These are phyloP conservation scores for Vanacampus margaritifer DNA, from an alignment of 2,113 vertebrate species.

Conservation along the genomic window DNA sequence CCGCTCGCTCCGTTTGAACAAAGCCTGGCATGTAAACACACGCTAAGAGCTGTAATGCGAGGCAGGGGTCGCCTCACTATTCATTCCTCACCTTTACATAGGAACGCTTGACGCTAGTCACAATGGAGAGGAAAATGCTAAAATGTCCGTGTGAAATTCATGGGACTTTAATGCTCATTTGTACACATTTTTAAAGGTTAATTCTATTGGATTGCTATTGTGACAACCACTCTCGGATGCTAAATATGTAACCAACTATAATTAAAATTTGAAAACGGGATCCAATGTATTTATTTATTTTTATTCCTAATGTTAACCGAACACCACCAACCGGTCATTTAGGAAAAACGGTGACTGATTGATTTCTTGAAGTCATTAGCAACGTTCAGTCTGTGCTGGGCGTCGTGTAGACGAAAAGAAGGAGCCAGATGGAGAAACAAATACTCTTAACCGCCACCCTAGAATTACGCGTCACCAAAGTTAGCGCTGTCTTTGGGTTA, in stretches of 20 bases:
- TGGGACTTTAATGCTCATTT: background rate
- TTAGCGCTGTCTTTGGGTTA: constrained; percentile 21
- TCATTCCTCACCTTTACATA: constrained; percentile 35
- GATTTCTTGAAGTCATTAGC: background rate
- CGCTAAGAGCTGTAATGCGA: constrained; percentile 28
- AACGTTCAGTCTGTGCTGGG: background rate
- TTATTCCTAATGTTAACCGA: no score
- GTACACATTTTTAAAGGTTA: background rate
- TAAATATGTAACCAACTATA: background rate
- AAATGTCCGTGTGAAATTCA: background rate
- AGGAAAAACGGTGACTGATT: background rate
- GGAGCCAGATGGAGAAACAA: constrained; percentile 27
- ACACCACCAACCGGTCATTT: background rate
- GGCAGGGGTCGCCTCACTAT: constrained; percentile 18
- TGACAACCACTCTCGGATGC: background rate
- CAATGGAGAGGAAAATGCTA: background rate
- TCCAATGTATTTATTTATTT: no score
- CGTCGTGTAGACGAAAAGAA: background rate
- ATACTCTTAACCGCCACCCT: constrained; percentile 44
- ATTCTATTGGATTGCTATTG: background rate
- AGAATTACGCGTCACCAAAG: constrained; percentile 47
- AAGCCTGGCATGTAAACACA: constrained; percentile 37
- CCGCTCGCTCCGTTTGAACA: constrained; percentile 14
- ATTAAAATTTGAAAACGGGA: background rate
- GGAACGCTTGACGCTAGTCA: background rate